These are phyloP conservation scores for Psilopogon haemacephalus DNA, from an alignment of 2,113 vertebrate species.

Conservation along the genomic window DNA sequence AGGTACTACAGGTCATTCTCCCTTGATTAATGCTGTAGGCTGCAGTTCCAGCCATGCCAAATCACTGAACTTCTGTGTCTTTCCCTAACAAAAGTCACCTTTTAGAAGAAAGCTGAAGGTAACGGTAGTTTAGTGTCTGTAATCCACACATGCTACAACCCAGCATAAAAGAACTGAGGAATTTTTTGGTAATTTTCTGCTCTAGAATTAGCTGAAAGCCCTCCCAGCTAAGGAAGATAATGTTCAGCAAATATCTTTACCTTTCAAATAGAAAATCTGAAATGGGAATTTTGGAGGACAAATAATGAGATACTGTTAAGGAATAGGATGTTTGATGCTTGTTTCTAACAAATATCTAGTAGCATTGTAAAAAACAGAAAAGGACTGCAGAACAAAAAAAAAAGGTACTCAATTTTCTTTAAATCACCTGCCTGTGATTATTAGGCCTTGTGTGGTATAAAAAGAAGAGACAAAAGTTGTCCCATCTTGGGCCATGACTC, in stretches of 20 bases:
- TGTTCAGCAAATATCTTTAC: background rate
- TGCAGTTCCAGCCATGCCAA: background rate
- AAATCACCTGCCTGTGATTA: background rate
- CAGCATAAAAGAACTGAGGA: background rate
- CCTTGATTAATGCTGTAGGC: background rate
- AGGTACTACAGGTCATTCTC: background rate
- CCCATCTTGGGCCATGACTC: too few species aligned
- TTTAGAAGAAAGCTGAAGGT: background rate
- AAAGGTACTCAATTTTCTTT: background rate
- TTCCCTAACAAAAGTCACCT: background rate
- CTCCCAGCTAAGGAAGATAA: background rate
- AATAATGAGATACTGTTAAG: background rate
- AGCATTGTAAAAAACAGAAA: background rate
- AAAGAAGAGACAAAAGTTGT: background rate
- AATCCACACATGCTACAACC: background rate
- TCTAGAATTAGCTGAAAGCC: background rate
- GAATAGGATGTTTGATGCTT: background rate
- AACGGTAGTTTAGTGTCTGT: accelerated
- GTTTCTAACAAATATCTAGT: background rate
- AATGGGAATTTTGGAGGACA: background rate
- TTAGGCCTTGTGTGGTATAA: background rate
- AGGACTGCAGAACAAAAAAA: background rate
- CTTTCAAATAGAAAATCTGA: background rate
- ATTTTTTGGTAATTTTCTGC: background rate
- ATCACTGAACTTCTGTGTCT: background rate